Percentiles rank a stretch among this genome's conserved stretches.
Conservation (phyloP, 2,797 vertebrate genomes). For the Pachyuromys duprasi region DNA sequence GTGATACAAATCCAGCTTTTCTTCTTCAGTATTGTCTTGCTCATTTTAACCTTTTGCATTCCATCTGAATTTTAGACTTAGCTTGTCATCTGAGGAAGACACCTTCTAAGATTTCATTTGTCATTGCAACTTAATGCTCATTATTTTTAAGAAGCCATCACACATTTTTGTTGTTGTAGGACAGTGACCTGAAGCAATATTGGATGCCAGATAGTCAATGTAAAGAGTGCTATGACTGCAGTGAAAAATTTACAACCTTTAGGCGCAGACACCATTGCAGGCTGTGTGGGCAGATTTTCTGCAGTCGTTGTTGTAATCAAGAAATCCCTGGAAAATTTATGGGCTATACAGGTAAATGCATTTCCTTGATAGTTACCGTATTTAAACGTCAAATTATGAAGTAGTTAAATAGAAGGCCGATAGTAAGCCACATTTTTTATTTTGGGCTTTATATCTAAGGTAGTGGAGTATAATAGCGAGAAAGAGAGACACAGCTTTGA, state of each 20-base stretch:
- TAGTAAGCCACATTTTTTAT: conserved; percentile 28
- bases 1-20: neutral
- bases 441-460: neutral
- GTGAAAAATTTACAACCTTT: conserved; percentile 99
- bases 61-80: conserved; percentile 41
- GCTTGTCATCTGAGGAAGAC: conserved; percentile 36
- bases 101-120: conserved; percentile 19
- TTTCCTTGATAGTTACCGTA: conserved; percentile 22
- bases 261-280: conserved; percentile 97
- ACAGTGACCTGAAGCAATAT: conserved; percentile 99
- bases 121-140: neutral
- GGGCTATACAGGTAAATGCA: conserved; percentile 95
- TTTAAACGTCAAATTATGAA: conserved; percentile 39
- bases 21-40: conserved; percentile 16
- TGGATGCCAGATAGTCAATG: conserved; percentile 99
- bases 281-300: conserved; percentile 99
- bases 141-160: conserved; percentile 6
- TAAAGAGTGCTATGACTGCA: conserved; percentile 99
- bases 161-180: conserved; percentile 86
- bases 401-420: neutral
- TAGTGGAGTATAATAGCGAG: neutral
- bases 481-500: neutral
- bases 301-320: conserved; percentile 99
- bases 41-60: conserved; percentile 56
- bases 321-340: conserved; percentile 99